Evolutionary conservation across 2,888 invertebrate genomes (phyloP).

Genomic region (Epicampocera succincta): DNA sequence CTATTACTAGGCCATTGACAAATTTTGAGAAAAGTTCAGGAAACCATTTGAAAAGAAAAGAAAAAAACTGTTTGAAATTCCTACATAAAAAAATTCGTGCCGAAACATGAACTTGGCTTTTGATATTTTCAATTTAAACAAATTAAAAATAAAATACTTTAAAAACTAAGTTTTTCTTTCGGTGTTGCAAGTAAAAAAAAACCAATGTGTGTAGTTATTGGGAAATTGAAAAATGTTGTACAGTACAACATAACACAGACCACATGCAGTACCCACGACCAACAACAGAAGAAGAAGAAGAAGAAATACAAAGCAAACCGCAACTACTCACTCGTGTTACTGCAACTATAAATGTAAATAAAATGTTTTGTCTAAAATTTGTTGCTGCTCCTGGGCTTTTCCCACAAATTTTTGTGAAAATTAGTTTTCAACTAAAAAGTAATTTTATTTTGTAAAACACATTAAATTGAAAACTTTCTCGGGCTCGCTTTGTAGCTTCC

Average conservation of each 20-base stretch:
- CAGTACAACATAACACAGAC: background rate
- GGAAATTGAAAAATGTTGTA: background rate
- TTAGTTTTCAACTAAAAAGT: too few species aligned
- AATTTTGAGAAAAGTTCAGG: too few species aligned
- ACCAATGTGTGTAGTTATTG: conserved; percentile 10
- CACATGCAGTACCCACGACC: background rate
- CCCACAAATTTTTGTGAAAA: conserved; percentile 25
- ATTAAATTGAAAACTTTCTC: too few species aligned
- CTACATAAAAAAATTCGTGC: too few species aligned
- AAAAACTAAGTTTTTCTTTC: too few species aligned
- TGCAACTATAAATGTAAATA: conserved; percentile 16
- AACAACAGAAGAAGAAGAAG: background rate
- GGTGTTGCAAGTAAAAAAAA: background rate
- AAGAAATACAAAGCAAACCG: background rate
- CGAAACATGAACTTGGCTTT: too few species aligned
- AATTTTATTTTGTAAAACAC: too few species aligned
- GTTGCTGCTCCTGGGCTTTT: conserved; percentile 50
- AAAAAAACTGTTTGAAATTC: too few species aligned
- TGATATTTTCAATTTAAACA: background rate
- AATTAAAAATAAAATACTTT: background rate
- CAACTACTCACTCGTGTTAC: background rate
- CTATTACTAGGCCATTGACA: too few species aligned
- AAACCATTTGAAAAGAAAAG: too few species aligned
- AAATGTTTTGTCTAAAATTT: conserved; percentile 35
- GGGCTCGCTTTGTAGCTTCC: too few species aligned